Base-by-base conservation (phyloP, 1,140 invertebrate species). In the Metaphire vulgaris region DNA sequence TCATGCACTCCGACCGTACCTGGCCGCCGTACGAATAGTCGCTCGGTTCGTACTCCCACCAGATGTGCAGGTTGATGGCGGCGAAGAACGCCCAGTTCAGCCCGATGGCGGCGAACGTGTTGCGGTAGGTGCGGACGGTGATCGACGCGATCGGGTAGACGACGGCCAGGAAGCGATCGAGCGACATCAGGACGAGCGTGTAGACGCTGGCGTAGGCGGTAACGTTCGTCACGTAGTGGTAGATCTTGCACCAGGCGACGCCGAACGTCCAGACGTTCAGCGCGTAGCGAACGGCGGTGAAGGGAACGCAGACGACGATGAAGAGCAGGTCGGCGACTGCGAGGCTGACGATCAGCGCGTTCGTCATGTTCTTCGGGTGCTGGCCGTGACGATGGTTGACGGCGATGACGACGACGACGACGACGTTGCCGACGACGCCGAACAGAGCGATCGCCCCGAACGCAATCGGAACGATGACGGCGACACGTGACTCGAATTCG, bases 201-300 rank as follows among this genome's bases (percentile, higher is more conserved):
- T 96, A 97, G 14, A 97, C 95, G 78, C 92, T 95, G 2, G 93
- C 93, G 81, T 94, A 96, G 0, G 94, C 95, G 16, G 93, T 96
- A 0, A 97, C 94, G 79, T 86, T 85, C 69, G 80, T 83, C 68
- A 85, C 76, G 81, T 92, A 93, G 81, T 92, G 90, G 0, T 94
- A 92, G 30, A 93, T 90, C 87, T 94, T 93, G 87, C 95, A 97
- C 92, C 93, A 95, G 75, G 91, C 83, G 80, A 92, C 90, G 14
- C 94, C 94, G 83, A 97, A 97, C 0, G 93, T 93, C 96, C 96
- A 98, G 14, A 77, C 75, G 14, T 80, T 75, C 77, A 83, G 68
- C 6, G 83, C 81, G 77, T 85, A 85, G 1, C 90, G 89, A 33
- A 82, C 78, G 16, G 82, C 85, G 2, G 84, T 85, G 77, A 85